Base-by-base conservation (phyloP, 2,888 invertebrate genomes). In the Drosophila mayaguana region DNA sequence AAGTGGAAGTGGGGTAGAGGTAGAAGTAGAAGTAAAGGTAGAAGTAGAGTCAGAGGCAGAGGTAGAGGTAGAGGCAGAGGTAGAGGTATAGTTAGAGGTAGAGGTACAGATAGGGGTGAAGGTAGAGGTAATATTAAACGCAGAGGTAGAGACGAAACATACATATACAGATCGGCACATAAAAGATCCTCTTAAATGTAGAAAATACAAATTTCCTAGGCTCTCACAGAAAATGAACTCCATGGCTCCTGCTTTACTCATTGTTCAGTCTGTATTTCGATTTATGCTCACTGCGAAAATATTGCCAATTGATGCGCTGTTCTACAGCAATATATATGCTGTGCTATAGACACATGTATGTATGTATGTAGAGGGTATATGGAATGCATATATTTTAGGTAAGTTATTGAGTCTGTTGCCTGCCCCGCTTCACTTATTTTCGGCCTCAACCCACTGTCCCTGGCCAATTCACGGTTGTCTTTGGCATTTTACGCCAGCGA, bases 401-500 rank as follows among this genome's bases (percentile, higher is more conserved):
- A 18, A 48, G 32, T 34, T 12, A 53, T 54, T 22, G 40, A 66
- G 18, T 32, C 18, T 6, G 32, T 22, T 18, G 22, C 46, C 22
- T 42, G 20, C 55, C 32, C n/a, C 18, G 18, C 20, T 28, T n/a
- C 43, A 38, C 42, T 34, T 20, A 36, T 3, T 18, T 36, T 36
- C 25, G 20, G 34, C 32, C 20, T 32, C 25, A 11, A 12, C 18
- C 7, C 20, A 12, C 12, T 18, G 38, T 34, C 51, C 28, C 40
- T 32, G 42, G 12, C 56, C 70, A 63, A 59, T 61, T 57, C 46
- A 20, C 34, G 45, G 20, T 43, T 55, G 64, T 50, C 61, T 55
- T 81, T 78, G 69, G 73, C 75, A 76, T 78, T 83, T 77, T 67
- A 68, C 32, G 50, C 53, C n/a, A 48, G 34, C 53, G 38, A 55